phyloP scores from a whole-genome alignment of 2,888 invertebrate species.

The Cheilosia vernalis region DNA sequence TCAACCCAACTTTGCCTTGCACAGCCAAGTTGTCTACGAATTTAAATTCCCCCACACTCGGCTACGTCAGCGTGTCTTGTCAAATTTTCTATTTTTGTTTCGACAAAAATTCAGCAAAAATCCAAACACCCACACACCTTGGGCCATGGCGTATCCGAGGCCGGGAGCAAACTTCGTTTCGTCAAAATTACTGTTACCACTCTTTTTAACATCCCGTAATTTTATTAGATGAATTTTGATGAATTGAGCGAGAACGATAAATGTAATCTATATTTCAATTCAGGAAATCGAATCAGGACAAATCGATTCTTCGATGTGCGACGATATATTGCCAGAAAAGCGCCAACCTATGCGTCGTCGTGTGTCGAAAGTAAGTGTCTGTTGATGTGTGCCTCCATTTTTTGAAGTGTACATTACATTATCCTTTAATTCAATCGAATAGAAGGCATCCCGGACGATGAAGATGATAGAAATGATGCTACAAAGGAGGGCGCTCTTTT shows the following conservation, averaged over 20 bases:
- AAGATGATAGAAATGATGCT: not conserved
- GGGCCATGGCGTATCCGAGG: constrained; percentile 4
- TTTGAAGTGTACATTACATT: not conserved
- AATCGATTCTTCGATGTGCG: constrained; percentile 34
- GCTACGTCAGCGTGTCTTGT: not conserved
- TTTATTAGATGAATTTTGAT: not conserved
- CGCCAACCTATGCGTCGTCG: constrained; percentile 15
- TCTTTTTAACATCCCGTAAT: constrained; percentile 79
- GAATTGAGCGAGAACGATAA: not conserved
- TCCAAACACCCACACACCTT: not conserved
- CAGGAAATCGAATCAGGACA: constrained; percentile 74
- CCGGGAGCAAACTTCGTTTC: constrained; percentile 74
- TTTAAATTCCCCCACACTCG: not conserved
- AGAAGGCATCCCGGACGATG: constrained; percentile 18
- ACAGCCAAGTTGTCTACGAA: not conserved
- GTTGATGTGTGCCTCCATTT: not conserved
- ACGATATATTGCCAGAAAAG: constrained; percentile 49
- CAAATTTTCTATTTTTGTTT: not conserved
- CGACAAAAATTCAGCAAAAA: not conserved
- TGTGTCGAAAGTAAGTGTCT: constrained; percentile 57
- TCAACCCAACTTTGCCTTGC: not conserved
- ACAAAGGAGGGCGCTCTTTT: not conserved
- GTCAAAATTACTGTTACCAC: constrained; percentile 78
- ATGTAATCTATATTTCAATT: constrained; percentile 22
- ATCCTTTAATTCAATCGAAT: not conserved